Percentiles rank a stretch among this genome's conserved stretches.
phyloP scores from a whole-genome alignment of 2,888 invertebrate species.

The Syrista parreyssii region DNA sequence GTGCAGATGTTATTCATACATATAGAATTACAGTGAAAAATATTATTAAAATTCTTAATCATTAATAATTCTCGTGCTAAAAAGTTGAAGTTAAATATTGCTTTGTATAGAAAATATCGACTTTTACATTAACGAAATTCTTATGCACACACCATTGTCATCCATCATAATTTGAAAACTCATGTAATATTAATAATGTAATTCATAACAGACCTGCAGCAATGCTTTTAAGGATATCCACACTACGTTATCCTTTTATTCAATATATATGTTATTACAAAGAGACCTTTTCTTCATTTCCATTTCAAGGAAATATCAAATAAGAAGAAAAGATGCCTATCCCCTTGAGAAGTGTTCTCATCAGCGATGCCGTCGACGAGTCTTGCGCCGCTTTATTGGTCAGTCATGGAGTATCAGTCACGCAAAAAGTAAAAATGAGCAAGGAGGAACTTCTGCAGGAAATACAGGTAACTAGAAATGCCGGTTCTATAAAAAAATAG shows the following conservation, averaged over 20 bases:
- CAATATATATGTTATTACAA: background rate
- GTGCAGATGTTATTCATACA: too few relatives aligned
- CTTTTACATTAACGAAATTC: background rate
- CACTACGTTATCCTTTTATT: background rate
- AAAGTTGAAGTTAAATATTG: background rate
- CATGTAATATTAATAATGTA: background rate
- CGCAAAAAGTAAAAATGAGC: constrained; percentile 81
- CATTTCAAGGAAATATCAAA: background rate
- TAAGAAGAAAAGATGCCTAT: constrained; percentile 50
- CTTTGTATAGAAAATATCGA: background rate
- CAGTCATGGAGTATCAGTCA: constrained; percentile 82
- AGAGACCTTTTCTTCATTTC: background rate
- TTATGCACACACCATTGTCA: background rate
- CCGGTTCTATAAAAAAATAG: background rate
- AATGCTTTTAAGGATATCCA: background rate
- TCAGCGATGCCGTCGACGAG: constrained; percentile 92
- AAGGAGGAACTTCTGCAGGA: constrained; percentile 84
- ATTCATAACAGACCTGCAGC: background rate
- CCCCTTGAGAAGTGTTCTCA: constrained; percentile 80
- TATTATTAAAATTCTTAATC: too few relatives aligned
- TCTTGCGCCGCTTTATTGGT: constrained; percentile 86
- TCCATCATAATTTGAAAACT: background rate
- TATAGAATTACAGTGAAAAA: too few relatives aligned
- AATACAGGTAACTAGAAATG: constrained; percentile 76
- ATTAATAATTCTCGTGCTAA: too few relatives aligned